phyloP scores from a whole-genome alignment of 2,797 vertebrate species.

The Danio aesculapii region DNA sequence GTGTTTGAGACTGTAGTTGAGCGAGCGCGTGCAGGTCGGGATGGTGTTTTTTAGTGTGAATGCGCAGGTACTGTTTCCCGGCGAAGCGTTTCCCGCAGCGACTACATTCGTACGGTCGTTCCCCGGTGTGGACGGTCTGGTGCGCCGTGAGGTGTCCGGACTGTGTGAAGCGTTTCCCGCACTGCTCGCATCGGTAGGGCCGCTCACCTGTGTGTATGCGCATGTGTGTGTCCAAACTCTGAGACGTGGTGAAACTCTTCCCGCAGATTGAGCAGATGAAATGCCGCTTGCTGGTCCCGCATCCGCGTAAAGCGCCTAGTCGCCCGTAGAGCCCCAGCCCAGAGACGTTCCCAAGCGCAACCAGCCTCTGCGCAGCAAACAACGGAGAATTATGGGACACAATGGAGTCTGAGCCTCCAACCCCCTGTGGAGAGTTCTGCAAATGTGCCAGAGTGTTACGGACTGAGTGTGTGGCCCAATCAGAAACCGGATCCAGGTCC shows the following conservation, averaged over 20 bases:
- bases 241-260: slow-evolving; percentile 77
- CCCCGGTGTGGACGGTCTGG: slow-evolving; percentile 81
- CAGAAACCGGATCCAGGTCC: slow-evolving; percentile 50
- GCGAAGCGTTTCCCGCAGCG: slow-evolving; percentile 81
- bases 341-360: slow-evolving; percentile 57
- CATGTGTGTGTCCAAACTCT: slow-evolving; percentile 81
- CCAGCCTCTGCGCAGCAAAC: slow-evolving; percentile 52
- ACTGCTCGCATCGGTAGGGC: slow-evolving; percentile 77
- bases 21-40: slow-evolving; percentile 31
- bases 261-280: slow-evolving; percentile 77
- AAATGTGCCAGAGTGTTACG: slow-evolving; percentile 42
- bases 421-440: slow-evolving; percentile 30
- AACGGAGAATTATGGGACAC: slow-evolving; percentile 51
- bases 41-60: slow-evolving; percentile 68
- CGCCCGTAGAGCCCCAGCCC: slow-evolving; percentile 49
- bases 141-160: slow-evolving; percentile 81
- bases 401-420: slow-evolving; percentile 36
- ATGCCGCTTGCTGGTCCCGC: slow-evolving; percentile 52
- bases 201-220: slow-evolving; percentile 81
- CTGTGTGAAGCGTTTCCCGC: slow-evolving; percentile 80
- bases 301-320: slow-evolving; percentile 51
- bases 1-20: slow-evolving; percentile 23
- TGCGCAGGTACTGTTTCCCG: slow-evolving; percentile 76
- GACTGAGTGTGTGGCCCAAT: slow-evolving; percentile 53
- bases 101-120: slow-evolving; percentile 78